Base-by-base conservation (phyloP, 23 tunicate species). In the Trididemnum clinides region DNA sequence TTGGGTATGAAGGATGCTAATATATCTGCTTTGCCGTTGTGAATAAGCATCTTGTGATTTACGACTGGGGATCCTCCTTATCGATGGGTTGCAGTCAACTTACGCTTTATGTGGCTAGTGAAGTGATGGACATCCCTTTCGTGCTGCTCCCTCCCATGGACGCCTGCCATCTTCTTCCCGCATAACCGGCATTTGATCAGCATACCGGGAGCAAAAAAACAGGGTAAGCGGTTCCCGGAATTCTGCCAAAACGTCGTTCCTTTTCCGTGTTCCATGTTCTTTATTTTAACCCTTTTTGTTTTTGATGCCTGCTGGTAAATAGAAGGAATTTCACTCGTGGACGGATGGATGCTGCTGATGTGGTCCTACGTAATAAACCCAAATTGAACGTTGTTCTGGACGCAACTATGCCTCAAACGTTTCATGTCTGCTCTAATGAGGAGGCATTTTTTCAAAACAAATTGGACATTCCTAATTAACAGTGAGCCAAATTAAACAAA, bases 61-160 rank as follows among this genome's bases (percentile, higher is more conserved):
- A 51, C n/a, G 20, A n/a, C 20, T n/a, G 21, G 20, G 20, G 0
- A 51, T 20, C n/a, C n/a, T n/a, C n/a, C n/a, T n/a, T n/a, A n/a
- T n/a, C n/a, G n/a, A n/a, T n/a, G n/a, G n/a, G n/a, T n/a, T n/a
- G n/a, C n/a, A n/a, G 12, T 44, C 15, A 25, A 54, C 31, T 50
- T 64, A 81, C 91, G 54, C 71, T 72, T 80, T 4, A 57, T 51
- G 25, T 80, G 86, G 33, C 62, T 19, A 2, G 91, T 87, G 15
- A 87, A 71, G 19, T 57, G 50, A 66, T 87, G 91, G 1, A 23
- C 72, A 44, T 81, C 86, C 58, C 82, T 69, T 51, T 87, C 91
- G 74, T 87, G 91, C 33, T 80, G 69, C 32, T 87, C 91, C 35
- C 91, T 81, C 34, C 82, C 82, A 35, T 87, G 91, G 15, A 78